Evolutionary conservation across 1,140 invertebrate species (phyloP).

Genomic region (Epicauta chinensis): DNA sequence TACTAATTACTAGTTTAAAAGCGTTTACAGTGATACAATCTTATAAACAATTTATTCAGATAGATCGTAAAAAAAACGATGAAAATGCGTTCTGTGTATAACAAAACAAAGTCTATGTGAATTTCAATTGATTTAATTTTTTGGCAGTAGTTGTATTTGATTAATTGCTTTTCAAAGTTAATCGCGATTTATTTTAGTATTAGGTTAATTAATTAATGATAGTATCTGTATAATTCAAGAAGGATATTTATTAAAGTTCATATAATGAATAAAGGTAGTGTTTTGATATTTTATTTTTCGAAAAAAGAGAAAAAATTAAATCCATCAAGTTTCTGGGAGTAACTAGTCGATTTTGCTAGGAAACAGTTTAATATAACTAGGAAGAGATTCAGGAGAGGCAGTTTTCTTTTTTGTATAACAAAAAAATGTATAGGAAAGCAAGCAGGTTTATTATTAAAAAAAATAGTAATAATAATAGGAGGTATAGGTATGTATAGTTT

Average conservation of each 20-base stretch:
- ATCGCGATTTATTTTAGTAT: too few species aligned
- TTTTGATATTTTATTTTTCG: slow-evolving; percentile 12
- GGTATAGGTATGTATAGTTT: slow-evolving; percentile 34
- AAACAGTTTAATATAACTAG: background rate
- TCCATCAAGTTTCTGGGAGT: background rate
- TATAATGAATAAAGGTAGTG: slow-evolving; percentile 13
- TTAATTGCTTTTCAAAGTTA: background rate
- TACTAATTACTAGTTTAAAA: background rate
- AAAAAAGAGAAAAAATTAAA: background rate
- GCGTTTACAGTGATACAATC: background rate
- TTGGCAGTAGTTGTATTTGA: background rate
- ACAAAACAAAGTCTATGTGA: too few species aligned
- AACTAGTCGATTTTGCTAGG: too few species aligned
- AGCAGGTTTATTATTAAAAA: slow-evolving; percentile 11
- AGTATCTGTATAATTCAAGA: too few species aligned
- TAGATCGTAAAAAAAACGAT: too few species aligned
- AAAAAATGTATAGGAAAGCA: slow-evolving; percentile 19
- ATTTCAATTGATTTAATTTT: background rate
- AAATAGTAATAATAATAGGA: background rate
- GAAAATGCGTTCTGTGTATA: too few species aligned
- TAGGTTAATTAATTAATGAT: too few species aligned
- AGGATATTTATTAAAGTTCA: slow-evolving; percentile 20
- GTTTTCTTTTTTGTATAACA: slow-evolving; percentile 13
- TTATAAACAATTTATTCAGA: too few species aligned
- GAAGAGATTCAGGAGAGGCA: slow-evolving; percentile 10